Evolutionary conservation across 2,113 vertebrate genomes (phyloP).

Genomic region (Turnix velox): DNA sequence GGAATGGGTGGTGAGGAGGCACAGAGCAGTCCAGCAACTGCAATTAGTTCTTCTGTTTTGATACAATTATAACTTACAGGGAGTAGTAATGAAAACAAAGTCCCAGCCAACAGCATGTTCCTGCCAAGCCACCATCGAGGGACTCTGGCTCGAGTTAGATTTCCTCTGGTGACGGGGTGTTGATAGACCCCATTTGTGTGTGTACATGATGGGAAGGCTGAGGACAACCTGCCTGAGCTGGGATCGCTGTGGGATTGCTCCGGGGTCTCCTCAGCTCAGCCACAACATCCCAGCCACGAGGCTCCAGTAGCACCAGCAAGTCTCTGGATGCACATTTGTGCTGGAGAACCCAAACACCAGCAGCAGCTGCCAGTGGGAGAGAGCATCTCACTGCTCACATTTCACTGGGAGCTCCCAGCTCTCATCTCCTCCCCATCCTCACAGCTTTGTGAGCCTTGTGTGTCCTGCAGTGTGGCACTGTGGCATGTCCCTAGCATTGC

Average conservation of each 20-base stretch:
- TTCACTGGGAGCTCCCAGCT: background rate
- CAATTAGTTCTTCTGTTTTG: background rate
- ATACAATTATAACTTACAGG: background rate
- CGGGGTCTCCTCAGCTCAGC: background rate
- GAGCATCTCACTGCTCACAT: fast-evolving
- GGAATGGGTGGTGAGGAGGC: fast-evolving
- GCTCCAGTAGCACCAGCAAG: fast-evolving
- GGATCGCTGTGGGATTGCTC: fast-evolving
- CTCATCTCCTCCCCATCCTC: background rate
- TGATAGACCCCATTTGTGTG: background rate
- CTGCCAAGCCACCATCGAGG: background rate
- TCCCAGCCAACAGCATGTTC: background rate
- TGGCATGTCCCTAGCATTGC: fast-evolving
- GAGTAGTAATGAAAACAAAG: constrained; percentile 8
- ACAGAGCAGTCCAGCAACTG: background rate
- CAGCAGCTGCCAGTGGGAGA: background rate
- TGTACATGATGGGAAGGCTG: background rate
- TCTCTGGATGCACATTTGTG: fast-evolving
- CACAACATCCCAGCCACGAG: background rate
- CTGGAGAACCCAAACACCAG: fast-evolving
- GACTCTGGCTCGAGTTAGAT: background rate
- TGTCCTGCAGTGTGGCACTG: fast-evolving
- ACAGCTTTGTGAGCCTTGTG: fast-evolving
- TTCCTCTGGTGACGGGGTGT: background rate
- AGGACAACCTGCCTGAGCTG: fast-evolving